Conservation (phyloP, 2,888 invertebrate genomes). For the Sceliomorpha sp. region DNA sequence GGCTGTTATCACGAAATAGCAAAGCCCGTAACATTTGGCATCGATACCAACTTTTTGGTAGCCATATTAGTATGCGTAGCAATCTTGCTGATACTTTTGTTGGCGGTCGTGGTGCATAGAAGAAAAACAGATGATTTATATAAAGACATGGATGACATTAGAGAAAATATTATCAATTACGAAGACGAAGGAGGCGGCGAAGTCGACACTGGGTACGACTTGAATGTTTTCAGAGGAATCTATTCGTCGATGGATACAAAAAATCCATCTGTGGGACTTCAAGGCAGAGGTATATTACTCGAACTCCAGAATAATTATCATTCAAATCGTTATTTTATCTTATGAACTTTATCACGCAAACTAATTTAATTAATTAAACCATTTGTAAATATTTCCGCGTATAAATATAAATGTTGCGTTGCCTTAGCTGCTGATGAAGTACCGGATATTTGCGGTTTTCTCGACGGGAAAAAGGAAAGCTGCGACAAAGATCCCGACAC, state of each 20-base stretch:
- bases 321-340: background rate
- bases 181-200: constrained; percentile 99
- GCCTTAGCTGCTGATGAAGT: constrained; percentile 83
- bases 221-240: constrained; percentile 88
- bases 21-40: constrained; percentile 90
- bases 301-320: no score
- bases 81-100: constrained; percentile 89
- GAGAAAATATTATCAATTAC: constrained; percentile 98
- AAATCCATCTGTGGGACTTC: constrained; percentile 74
- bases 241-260: constrained; percentile 83
- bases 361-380: no score
- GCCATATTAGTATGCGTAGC: constrained; percentile 94
- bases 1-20: constrained; percentile 88
- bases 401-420: background rate
- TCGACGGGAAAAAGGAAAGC: constrained; percentile 93
- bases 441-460: constrained; percentile 93
- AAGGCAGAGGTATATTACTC: constrained; percentile 80
- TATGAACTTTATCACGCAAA: constrained; percentile 63
- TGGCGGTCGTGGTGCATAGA: constrained; percentile 95
- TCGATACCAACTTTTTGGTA: constrained; percentile 92
- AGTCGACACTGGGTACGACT: constrained; percentile 95
- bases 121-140: constrained; percentile 92
- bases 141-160: constrained; percentile 96
- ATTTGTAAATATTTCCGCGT: no score
- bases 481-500: constrained; percentile 96